Evolutionary conservation across 2,113 vertebrate genomes (phyloP), one percentile per base, ranked within the genome.

Genomic region (Mustela lutreola): DNA sequence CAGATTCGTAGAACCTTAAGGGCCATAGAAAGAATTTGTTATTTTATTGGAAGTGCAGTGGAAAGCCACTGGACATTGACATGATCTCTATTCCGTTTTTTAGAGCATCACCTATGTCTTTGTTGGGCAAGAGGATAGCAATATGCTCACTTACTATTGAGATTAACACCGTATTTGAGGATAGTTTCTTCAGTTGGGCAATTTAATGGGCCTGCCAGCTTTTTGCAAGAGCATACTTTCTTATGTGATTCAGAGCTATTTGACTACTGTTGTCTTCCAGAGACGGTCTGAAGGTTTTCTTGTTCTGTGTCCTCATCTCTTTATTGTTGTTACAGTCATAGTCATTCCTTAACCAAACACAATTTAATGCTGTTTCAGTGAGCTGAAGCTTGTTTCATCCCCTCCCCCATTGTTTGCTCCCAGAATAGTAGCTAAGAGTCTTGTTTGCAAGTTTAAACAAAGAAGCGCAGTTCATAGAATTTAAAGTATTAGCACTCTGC

Each of bases 391-490:
- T 58, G 0, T 83, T 83, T 93, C 19, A 79, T 83, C 48, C 42
- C 36, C 58, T 28, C 11, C 8, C 31, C 2, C 31, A 22, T 39
- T 53, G 48, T 91, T 95, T 91, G 53, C 19, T 33, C 56, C 31
- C 21, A 65, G 60, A 91, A 67, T 85, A 86, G 89, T 39, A 83
- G 63, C 50, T 82, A 45, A 24, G 58, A 89, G 53, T 83, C 42
- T 94, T 78, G 36, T 79, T 89, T 81, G 70, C 15, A 88, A 78
- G 53, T 81, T 60, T 83, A 39, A 92, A 80, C 7, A 93, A 60
- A 86, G 36, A 84, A 45, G 78, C 70, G 18, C 65, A 78, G 53
- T 82, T 83, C 15, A 16, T 62, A 67, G 80, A 92, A 93, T 67
- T 84, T 87, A 42, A 87, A 85, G 36, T 84, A 48, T 89, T 94